Percentiles rank a stretch among this genome's conserved stretches.
phyloP scores from a whole-genome alignment of 92 coral and sea anemone species.

The Zoanthus sansibaricus region DNA sequence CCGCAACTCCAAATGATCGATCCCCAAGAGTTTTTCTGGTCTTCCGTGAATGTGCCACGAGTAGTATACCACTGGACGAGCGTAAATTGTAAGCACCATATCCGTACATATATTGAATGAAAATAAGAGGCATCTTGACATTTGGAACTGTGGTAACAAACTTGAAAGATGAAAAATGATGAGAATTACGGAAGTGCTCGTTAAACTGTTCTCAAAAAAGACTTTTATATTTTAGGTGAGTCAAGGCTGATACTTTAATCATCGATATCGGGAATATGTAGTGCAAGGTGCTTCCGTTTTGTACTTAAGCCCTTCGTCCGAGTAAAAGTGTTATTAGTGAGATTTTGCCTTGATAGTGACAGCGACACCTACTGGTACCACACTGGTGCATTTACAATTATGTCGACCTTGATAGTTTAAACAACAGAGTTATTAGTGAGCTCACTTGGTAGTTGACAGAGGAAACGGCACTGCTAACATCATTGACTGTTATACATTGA shows the following conservation, averaged over 20 bases:
- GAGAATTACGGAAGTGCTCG: too few relatives aligned
- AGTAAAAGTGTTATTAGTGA: neutral
- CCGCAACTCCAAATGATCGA: too few relatives aligned
- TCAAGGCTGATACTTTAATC: neutral
- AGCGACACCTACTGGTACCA: neutral
- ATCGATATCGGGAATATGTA: neutral
- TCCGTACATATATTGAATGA: too few relatives aligned
- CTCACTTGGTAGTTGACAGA: neutral
- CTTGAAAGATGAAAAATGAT: too few relatives aligned
- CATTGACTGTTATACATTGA: too few relatives aligned
- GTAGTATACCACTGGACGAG: too few relatives aligned
- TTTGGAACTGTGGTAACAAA: too few relatives aligned
- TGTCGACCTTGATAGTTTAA: neutral
- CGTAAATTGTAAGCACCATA: too few relatives aligned
- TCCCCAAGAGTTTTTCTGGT: too few relatives aligned
- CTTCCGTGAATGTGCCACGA: too few relatives aligned
- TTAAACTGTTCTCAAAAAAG: neutral
- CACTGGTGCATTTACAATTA: neutral
- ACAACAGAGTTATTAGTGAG: neutral
- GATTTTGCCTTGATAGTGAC: neutral
- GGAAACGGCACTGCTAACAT: too few relatives aligned
- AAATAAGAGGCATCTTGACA: too few relatives aligned
- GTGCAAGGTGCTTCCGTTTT: neutral
- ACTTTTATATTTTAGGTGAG: neutral
- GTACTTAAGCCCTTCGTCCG: neutral